Evolutionary conservation across 2,113 vertebrate genomes (phyloP).

Genomic region (Smithornis capensis): DNA sequence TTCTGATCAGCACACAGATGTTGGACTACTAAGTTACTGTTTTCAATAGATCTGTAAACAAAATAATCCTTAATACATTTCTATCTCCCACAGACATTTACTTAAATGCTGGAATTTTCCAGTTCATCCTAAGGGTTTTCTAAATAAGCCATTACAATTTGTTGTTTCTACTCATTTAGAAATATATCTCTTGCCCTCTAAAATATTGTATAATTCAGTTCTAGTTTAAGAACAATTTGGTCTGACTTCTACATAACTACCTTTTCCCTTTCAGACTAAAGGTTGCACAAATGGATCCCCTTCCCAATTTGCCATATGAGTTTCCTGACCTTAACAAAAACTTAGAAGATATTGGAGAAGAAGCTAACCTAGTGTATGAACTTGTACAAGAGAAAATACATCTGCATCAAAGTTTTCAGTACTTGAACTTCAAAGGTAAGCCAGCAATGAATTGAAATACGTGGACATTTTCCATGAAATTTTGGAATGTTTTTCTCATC

Average conservation of each 20-base stretch:
- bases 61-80: not conserved
- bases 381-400: slow-evolving; percentile 46
- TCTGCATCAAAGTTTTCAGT: slow-evolving; percentile 17
- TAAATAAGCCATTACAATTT: not conserved
- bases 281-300: slow-evolving; percentile 66
- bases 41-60: not conserved
- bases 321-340: slow-evolving; percentile 72
- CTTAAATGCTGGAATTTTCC: not conserved
- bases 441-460: not conserved
- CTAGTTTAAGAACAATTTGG: not conserved
- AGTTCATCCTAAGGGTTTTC: not conserved
- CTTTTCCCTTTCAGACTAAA: slow-evolving; percentile 69
- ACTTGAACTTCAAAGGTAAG: slow-evolving; percentile 57
- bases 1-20: not conserved
- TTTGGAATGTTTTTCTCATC: not conserved
- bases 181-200: not conserved
- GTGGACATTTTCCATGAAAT: not conserved
- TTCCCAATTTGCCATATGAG: slow-evolving; percentile 52
- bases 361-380: slow-evolving; percentile 71
- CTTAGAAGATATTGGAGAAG: slow-evolving; percentile 70
- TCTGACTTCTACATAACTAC: not conserved
- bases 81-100: not conserved
- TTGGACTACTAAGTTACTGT: not conserved
- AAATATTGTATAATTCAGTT: not conserved
- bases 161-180: not conserved